Evolutionary conservation across 1,140 invertebrate species (phyloP).

Genomic region (Leptinotarsa texana): DNA sequence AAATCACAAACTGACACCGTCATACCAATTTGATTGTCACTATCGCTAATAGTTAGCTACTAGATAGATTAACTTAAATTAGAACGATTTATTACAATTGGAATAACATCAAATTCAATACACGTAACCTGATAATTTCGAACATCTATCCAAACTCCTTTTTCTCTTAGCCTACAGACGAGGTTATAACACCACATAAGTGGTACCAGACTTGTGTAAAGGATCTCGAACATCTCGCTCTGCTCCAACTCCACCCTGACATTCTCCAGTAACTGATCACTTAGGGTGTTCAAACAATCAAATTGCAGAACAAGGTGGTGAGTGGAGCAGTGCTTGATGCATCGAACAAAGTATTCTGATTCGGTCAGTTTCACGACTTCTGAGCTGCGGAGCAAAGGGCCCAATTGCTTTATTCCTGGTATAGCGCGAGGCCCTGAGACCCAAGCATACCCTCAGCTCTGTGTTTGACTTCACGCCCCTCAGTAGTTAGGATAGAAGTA

Average conservation of each 20-base stretch:
- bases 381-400: slow-evolving; percentile 89
- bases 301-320: slow-evolving; percentile 90
- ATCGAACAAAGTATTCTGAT: slow-evolving; percentile 94
- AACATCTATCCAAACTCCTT: background rate
- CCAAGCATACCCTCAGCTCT: slow-evolving; percentile 61
- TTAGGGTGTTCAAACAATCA: slow-evolving; percentile 93
- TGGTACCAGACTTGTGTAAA: slow-evolving; percentile 82
- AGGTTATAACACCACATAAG: slow-evolving; percentile 86
- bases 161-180: slow-evolving; percentile 75
- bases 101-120: slow-evolving; percentile 6
- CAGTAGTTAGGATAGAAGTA: slow-evolving; percentile 62
- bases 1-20: too few relatives aligned
- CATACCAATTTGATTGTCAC: too few relatives aligned
- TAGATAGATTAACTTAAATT: too few relatives aligned
- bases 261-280: slow-evolving; percentile 92
- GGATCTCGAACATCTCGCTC: slow-evolving; percentile 76
- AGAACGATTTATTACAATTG: background rate
- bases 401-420: too few relatives aligned
- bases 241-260: slow-evolving; percentile 87
- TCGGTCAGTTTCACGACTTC: slow-evolving; percentile 92
- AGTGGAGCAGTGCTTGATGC: slow-evolving; percentile 91
- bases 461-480: slow-evolving; percentile 60
- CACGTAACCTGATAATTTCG: background rate
- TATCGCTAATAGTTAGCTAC: too few relatives aligned
- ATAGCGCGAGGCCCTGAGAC: slow-evolving; percentile 46